Base-by-base conservation (phyloP, 1,140 invertebrate species). In the Drosophila nikananu region DNA sequence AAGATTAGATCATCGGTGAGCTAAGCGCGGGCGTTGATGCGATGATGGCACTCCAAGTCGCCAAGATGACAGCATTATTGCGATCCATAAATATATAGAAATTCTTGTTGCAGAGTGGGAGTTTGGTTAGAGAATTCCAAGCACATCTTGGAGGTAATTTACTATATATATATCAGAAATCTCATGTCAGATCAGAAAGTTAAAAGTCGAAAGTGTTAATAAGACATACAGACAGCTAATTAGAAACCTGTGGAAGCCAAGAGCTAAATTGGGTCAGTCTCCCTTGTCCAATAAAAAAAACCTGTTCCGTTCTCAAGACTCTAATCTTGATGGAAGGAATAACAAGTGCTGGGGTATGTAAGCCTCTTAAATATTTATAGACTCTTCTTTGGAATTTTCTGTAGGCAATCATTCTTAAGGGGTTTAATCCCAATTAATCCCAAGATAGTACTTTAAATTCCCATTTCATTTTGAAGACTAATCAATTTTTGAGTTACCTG, bases 1-100 rank as follows among this genome's bases (percentile, higher is more conserved):
- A 25, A 48, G 77, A 83, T 83, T 83, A 83, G 76, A 83, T 83
- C 81, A 83, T 83, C 66, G 59, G 49, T 80, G 81, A 83, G 76
- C 71, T 80, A 80, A 83, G 81, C 81, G 46, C 46, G 46, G 80
- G 81, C 81, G 76, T 75, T 58, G 27, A 25, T 35, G 37, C 52
- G 59, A 37, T 46, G 77, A 58, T 61, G 44, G n/a, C 48, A 48
- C 41, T 61, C 32, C 8, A 19, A n/a, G 52, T 15, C 13, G 0
- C 52, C n/a, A 7, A 23, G 32, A 39, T 57, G 54, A 57, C 54
- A 57, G 35, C 54, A 57, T 57, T 57, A 57, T 39, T n/a, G 54
- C 54, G 21, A 39, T 23, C 35, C 54, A 57, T 57, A 57, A 57
- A 39, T 57, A 37, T 52, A 35, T 25, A 37, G 21, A 39, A 57